Base-by-base conservation (phyloP, 2,888 invertebrate genomes). In the Oeneis ivallda region DNA sequence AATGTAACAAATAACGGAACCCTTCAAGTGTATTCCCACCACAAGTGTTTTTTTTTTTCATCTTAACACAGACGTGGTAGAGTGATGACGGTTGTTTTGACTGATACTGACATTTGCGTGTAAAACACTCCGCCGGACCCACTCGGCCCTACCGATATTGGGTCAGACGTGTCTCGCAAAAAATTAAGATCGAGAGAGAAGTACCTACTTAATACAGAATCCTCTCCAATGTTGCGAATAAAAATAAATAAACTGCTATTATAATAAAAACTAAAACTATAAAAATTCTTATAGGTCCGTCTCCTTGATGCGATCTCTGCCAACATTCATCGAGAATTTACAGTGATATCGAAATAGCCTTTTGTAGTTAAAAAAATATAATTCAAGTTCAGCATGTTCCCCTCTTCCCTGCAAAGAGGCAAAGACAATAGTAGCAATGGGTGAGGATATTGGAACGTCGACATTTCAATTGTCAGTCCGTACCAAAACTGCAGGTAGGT, bases 11-110 rank as follows among this genome's bases (percentile, higher is more conserved):
- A 41, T 13, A 19, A 49, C 49, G 49, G 49, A 59, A 59, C 49
- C 59, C 19, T 11, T 47, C 17, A 13, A 34, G 13, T 49, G 37
- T 13, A 45, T 11, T 11, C 15, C 17, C 2, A 17, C 62, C 64
- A 52, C 73, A 68, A 72, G 71, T 69, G 72, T 70, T 32, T 9
- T 34, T 74, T 68, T 70, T 74, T 80, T 80, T 78, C 73, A 69
- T 71, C 70, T 74, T 71, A 62, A 72, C 67, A 69, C 73, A 72
- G 74, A 78, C 73, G 72, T 78, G 76, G 80, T 76, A 75, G 79
- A 81, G 87, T 89, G 89, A 89, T 82, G 89, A 91, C 84, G 88
- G 87, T 86, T 91, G 89, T 91, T 90, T 80, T 89, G 89, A 91
- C 89, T 85, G 79, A 79, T 75, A 79, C 80, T 82, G 90, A 88